A percentile compares a stretch with the other conserved stretches of the same genome.
These are phyloP conservation scores for Tethea ocularis DNA, from an alignment of 2,888 invertebrate genomes.

Conservation along the genomic window DNA sequence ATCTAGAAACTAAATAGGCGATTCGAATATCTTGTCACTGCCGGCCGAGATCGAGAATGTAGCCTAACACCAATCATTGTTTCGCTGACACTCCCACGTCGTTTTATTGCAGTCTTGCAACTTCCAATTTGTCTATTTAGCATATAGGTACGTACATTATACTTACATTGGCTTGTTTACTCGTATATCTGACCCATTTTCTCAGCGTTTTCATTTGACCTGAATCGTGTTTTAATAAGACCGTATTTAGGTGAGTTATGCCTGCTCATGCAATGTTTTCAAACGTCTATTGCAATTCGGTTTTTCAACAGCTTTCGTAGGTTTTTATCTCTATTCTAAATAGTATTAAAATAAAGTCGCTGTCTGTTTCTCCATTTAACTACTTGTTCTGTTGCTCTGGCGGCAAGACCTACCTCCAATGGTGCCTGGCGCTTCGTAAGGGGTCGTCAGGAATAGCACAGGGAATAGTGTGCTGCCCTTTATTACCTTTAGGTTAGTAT, in stretches of 20 bases:
- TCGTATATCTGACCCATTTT: conserved; percentile 31
- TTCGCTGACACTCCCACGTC: conserved; percentile 24
- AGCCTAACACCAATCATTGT: conserved; percentile 27
- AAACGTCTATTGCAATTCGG: no score
- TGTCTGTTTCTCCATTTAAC: no score
- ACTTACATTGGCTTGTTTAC: conserved; percentile 22
- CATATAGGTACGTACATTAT: conserved; percentile 16
- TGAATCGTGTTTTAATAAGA: conserved; percentile 13
- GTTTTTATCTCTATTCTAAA: no score
- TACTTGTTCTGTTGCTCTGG: no score
- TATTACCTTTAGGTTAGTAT: no score
- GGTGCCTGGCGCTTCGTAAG: no score
- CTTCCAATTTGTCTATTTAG: conserved; percentile 25
- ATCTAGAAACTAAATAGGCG: background rate
- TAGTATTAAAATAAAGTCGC: no score
- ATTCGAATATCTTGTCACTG: conserved; percentile 22
- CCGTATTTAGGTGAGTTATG: conserved; percentile 8
- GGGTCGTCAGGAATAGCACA: no score
- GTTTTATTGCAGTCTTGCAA: conserved; percentile 30
- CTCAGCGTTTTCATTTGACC: conserved; percentile 10
- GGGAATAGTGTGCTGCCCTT: no score
- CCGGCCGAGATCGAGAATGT: conserved; percentile 19
- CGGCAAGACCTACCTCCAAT: no score
- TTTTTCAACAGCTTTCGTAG: no score
- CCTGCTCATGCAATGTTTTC: no score